Conservation (phyloP, 2,888 invertebrate genomes). For the Tribolium freemani region DNA sequence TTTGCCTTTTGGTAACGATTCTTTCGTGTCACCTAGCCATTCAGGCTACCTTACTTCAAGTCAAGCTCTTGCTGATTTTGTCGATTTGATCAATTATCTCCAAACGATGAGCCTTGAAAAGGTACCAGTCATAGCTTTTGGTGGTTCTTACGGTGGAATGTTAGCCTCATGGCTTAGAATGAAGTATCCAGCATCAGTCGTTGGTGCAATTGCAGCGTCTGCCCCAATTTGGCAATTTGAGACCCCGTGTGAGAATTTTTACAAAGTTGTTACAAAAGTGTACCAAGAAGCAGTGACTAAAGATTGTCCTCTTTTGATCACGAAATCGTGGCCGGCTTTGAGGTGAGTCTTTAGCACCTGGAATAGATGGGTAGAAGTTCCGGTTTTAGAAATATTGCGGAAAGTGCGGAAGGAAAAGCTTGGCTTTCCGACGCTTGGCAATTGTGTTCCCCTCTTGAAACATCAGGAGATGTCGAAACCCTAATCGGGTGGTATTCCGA, state of each 20-base stretch:
- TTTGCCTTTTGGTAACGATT: conserved; percentile 87
- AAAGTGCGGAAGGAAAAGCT: conserved; percentile 76
- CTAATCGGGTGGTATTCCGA: conserved; percentile 81
- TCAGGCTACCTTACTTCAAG: conserved; percentile 88
- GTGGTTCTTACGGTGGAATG: conserved; percentile 98
- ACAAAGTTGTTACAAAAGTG: conserved; percentile 84
- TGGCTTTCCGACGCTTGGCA: conserved; percentile 82
- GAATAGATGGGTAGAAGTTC: too few species aligned
- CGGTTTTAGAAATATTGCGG: conserved; percentile 67
- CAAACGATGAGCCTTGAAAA: conserved; percentile 63
- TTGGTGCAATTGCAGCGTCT: conserved; percentile 92
- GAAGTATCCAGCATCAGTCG: conserved; percentile 92
- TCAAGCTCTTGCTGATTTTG: conserved; percentile 96
- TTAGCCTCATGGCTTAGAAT: conserved; percentile 94
- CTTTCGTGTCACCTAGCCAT: conserved; percentile 75
- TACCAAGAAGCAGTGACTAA: conserved; percentile 69
- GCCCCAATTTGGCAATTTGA: conserved; percentile 91
- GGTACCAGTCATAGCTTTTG: conserved; percentile 87
- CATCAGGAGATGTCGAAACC: conserved; percentile 69
- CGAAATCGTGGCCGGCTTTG: conserved; percentile 82
- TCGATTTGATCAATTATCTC: conserved; percentile 80
- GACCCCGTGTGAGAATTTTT: conserved; percentile 83
- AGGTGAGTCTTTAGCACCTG: conserved; percentile 68
- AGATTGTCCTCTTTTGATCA: conserved; percentile 12
- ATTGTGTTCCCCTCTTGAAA: conserved; percentile 80